Conservation (phyloP, 2,888 invertebrate genomes). For the Arrhopalites spinosus region DNA sequence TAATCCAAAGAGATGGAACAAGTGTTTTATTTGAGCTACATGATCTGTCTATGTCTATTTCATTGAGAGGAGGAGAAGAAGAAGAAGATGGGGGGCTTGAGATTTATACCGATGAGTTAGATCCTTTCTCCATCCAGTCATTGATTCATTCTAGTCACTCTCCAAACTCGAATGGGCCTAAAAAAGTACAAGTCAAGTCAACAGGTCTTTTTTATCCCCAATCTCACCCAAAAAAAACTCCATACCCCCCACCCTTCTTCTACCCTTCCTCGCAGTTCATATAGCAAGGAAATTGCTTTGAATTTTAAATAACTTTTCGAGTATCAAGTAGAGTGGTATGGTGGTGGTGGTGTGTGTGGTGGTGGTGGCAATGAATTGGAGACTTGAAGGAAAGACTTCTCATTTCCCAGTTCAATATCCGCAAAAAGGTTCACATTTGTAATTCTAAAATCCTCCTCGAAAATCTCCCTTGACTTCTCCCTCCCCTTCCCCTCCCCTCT, state of each 20-base stretch:
- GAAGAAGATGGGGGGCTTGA: too few relatives aligned
- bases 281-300: constrained; percentile 53
- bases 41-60: background rate
- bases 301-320: constrained; percentile 53
- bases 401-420: constrained; percentile 44
- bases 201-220: constrained; percentile 20
- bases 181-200: constrained; percentile 10
- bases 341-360: too few relatives aligned
- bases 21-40: background rate
- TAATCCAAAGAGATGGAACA: background rate
- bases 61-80: background rate
- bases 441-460: constrained; percentile 51
- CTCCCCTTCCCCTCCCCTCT: constrained; percentile 3
- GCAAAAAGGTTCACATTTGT: constrained; percentile 54
- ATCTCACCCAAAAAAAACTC: background rate
- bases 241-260: too few relatives aligned
- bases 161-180: background rate
- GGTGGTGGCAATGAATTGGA: constrained; percentile 24
- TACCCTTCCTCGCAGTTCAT: background rate
- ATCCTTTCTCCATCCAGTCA: background rate
- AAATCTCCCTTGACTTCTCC: constrained; percentile 30
- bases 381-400: background rate
- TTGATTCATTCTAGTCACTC: background rate
- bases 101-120: background rate
- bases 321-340: constrained; percentile 21